Evolutionary conservation across 2,888 invertebrate genomes (phyloP).

Genomic region (Dorcus hopei): DNA sequence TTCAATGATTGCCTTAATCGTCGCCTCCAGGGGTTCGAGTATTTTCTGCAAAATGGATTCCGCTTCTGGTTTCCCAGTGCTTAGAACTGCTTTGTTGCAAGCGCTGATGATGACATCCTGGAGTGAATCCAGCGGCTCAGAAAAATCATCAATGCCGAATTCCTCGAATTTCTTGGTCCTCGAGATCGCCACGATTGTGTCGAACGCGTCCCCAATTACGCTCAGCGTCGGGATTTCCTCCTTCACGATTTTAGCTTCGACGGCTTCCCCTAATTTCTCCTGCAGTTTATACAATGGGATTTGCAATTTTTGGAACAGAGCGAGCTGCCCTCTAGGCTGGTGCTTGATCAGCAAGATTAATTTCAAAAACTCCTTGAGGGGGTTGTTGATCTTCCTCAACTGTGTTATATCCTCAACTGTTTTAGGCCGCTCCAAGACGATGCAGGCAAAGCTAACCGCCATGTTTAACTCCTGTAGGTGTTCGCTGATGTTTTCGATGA

Average conservation of each 20-base stretch:
- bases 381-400: constrained; percentile 34
- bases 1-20: constrained; percentile 41
- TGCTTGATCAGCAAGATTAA: constrained; percentile 37
- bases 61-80: constrained; percentile 27
- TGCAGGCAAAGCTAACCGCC: constrained; percentile 34
- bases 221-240: constrained; percentile 36
- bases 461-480: constrained; percentile 32
- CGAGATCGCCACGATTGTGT: constrained; percentile 27
- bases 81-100: constrained; percentile 42
- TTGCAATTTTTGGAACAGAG: constrained; percentile 35
- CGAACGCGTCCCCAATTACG: constrained; percentile 35
- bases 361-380: constrained; percentile 36
- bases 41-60: constrained; percentile 40
- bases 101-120: constrained; percentile 43
- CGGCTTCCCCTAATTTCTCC: constrained; percentile 29
- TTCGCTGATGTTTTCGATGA: constrained; percentile 28
- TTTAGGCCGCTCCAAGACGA: constrained; percentile 31
- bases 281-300: constrained; percentile 36
- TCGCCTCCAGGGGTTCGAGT: constrained; percentile 39
- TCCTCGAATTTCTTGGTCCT: constrained; percentile 10
- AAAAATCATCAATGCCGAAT: constrained; percentile 34
- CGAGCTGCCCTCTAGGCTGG: constrained; percentile 31
- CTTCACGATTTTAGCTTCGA: constrained; percentile 29
- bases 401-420: constrained; percentile 31
- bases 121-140: constrained; percentile 35